A percentile compares a stretch with the other conserved stretches of the same genome.
Evolutionary conservation across 2,113 vertebrate species (phyloP).

Genomic region (Tragelaphus scriptus): DNA sequence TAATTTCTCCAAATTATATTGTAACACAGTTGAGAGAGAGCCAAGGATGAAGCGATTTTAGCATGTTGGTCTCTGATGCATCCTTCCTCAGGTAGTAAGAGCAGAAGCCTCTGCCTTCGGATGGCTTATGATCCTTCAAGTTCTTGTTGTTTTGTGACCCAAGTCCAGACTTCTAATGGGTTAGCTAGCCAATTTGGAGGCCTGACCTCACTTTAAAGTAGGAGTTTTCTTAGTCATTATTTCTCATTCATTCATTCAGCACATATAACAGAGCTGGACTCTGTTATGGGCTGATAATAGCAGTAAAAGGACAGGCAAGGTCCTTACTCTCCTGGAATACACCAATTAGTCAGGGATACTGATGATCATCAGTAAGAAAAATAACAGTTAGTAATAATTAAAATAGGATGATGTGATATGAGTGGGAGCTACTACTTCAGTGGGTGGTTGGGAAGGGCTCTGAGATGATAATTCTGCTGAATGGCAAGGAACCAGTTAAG

Average conservation of each 20-base stretch:
- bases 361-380: not conserved
- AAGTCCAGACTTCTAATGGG: not conserved
- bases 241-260: not conserved
- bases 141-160: not conserved
- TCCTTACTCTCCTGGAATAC: not conserved
- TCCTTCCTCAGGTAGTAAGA: not conserved
- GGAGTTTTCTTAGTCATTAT: not conserved
- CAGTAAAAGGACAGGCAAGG: not conserved
- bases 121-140: not conserved
- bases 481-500: not conserved
- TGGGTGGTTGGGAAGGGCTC: not conserved
- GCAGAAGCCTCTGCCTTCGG: not conserved
- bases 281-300: not conserved
- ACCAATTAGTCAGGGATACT: not conserved
- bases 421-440: not conserved
- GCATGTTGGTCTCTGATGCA: not conserved
- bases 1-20: conserved; percentile 38
- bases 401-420: not conserved
- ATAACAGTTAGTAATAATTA: not conserved
- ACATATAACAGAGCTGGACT: not conserved
- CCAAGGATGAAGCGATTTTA: not conserved
- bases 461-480: not conserved
- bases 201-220: not conserved
- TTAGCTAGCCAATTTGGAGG: not conserved
- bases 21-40: not conserved